A percentile compares a stretch with the other conserved stretches of the same genome.
Evolutionary conservation across 1,140 invertebrate species (phyloP).

Genomic region (Drosophila takahashii): DNA sequence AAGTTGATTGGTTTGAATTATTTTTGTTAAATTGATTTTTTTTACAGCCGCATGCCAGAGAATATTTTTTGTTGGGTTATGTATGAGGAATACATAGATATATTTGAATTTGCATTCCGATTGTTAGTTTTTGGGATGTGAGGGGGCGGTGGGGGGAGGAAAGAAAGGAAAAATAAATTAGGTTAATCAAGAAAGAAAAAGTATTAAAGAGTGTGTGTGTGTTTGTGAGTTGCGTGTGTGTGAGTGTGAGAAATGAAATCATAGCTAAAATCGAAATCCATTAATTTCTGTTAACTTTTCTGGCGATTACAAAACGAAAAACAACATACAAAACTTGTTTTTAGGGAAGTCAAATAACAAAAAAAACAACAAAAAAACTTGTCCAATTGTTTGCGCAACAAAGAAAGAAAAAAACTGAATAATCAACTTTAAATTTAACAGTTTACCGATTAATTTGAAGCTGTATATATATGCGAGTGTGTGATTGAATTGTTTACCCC

Average conservation of each 20-base stretch:
- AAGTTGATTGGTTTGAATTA: constrained; percentile 13
- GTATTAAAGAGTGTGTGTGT: constrained; percentile 10
- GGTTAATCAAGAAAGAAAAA: constrained; percentile 43
- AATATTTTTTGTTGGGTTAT: constrained; percentile 12
- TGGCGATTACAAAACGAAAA: constrained; percentile 12
- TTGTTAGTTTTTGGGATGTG: constrained; percentile 35
- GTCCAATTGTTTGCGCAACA: constrained; percentile 58
- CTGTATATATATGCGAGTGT: constrained; percentile 29
- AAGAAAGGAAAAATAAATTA: constrained; percentile 46
- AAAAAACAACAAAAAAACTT: constrained; percentile 57
- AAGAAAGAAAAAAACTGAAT: constrained; percentile 51
- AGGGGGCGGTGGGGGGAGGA: not conserved
- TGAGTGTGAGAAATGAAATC: constrained; percentile 31
- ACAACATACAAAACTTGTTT: constrained; percentile 32
- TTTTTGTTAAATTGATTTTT: constrained; percentile 26
- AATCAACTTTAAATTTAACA: constrained; percentile 54
- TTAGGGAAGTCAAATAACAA: constrained; percentile 17
- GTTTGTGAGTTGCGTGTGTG: not conserved
- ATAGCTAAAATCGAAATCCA: constrained; percentile 16
- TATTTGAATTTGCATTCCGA: constrained; percentile 37
- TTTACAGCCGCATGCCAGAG: constrained; percentile 35
- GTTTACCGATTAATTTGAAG: constrained; percentile 55
- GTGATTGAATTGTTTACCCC: constrained; percentile 38
- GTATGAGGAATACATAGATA: constrained; percentile 2
- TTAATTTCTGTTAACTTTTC: constrained; percentile 9